Conservation (phyloP, 2,888 invertebrate genomes). For the Eupeodes latifasciatus region DNA sequence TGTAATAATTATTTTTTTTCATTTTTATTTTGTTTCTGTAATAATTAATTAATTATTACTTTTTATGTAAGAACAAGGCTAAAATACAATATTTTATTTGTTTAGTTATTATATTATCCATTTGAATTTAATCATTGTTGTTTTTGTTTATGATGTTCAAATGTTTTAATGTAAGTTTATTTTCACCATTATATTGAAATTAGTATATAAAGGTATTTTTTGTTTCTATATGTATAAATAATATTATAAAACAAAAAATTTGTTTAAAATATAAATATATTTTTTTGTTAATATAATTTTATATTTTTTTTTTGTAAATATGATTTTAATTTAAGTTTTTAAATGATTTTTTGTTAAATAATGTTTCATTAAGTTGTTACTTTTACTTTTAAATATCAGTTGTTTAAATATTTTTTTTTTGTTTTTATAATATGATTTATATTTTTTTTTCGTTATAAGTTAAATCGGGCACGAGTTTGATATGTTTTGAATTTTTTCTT, state of each 20-base stretch:
- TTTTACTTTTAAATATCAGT: slow-evolving; percentile 78
- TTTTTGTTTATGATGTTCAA: slow-evolving; percentile 20
- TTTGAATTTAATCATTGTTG: slow-evolving; percentile 23
- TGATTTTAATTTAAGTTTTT: slow-evolving; percentile 70
- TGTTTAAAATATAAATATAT: slow-evolving; percentile 71
- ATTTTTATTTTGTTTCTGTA: slow-evolving; percentile 47
- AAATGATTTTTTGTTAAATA: slow-evolving; percentile 76
- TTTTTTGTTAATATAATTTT: slow-evolving; percentile 56
- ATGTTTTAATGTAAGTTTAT: slow-evolving; percentile 39
- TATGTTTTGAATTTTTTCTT: slow-evolving; percentile 83
- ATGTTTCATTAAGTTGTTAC: slow-evolving; percentile 59
- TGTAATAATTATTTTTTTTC: slow-evolving; percentile 55
- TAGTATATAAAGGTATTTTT: slow-evolving; percentile 55
- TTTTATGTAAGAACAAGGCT: slow-evolving; percentile 69
- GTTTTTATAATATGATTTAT: slow-evolving; percentile 51
- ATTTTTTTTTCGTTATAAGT: slow-evolving; percentile 65
- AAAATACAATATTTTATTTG: slow-evolving; percentile 56
- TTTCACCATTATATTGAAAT: slow-evolving; percentile 58
- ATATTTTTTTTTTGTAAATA: slow-evolving; percentile 72
- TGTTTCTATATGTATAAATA: slow-evolving; percentile 64
- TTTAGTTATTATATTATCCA: slow-evolving; percentile 28
- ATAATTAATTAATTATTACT: slow-evolving; percentile 58
- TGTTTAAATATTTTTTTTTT: slow-evolving; percentile 62
- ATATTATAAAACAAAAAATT: slow-evolving; percentile 68
- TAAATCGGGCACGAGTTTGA: slow-evolving; percentile 84